phyloP scores from a whole-genome alignment of 2,113 vertebrate genomes.

The Pelmatolapia mariae region DNA sequence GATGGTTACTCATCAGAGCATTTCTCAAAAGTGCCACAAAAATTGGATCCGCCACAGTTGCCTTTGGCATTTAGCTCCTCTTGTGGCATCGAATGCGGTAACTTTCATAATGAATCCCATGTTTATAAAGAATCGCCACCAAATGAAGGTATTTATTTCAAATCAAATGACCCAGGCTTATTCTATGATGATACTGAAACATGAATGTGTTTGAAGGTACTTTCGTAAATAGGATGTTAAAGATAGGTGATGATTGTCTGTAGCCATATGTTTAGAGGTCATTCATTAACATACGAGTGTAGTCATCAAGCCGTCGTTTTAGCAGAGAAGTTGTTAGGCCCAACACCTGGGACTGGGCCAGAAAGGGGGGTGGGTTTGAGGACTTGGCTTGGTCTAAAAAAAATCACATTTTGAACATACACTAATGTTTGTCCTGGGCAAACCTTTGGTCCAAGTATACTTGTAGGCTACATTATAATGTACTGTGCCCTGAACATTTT shows the following conservation, averaged over 20 bases:
- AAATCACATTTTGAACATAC: neutral
- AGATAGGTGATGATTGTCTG: slow-evolving; percentile 11
- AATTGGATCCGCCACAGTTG: neutral
- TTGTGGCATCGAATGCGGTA: neutral
- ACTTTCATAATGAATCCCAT: slow-evolving; percentile 13
- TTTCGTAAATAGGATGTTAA: slow-evolving; percentile 22
- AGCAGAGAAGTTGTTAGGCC: neutral
- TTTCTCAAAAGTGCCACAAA: slow-evolving; percentile 13
- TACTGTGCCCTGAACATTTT: neutral
- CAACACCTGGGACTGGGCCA: neutral
- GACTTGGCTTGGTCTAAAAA: neutral
- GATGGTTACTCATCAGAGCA: slow-evolving; percentile 42
- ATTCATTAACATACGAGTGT: slow-evolving; percentile 1
- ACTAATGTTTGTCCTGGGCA: neutral
- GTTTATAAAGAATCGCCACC: neutral
- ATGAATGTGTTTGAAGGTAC: slow-evolving; percentile 8
- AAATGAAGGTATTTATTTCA: neutral
- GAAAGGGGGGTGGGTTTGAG: neutral
- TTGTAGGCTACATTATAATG: neutral
- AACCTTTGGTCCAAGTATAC: neutral
- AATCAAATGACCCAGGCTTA: slow-evolving; percentile 3
- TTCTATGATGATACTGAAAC: slow-evolving; percentile 25
- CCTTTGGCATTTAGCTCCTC: slow-evolving; percentile 6
- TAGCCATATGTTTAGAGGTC: slow-evolving; percentile 18
- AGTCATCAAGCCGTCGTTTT: neutral